Conservation (phyloP, 2,113 vertebrate genomes). For the Semnornis frantzii region DNA sequence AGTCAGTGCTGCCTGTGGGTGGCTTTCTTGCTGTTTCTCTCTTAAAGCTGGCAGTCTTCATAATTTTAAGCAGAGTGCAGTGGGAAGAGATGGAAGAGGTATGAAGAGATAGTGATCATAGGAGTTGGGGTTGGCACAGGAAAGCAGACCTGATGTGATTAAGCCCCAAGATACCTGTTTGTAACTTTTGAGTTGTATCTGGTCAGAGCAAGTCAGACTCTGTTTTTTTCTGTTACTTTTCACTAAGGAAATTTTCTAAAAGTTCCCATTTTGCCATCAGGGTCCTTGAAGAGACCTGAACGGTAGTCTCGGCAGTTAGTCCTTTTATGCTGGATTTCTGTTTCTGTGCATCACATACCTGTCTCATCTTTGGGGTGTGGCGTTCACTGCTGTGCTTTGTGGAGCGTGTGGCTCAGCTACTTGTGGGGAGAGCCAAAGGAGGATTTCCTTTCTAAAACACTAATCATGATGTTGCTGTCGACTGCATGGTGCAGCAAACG, state of each 20-base stretch:
- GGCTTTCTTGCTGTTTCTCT: too few species aligned
- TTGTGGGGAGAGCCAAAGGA: background rate
- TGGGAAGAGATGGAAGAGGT: background rate
- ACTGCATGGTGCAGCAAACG: background rate
- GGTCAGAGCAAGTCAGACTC: background rate
- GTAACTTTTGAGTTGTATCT: background rate
- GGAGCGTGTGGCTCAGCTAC: background rate
- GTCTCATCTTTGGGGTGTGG: background rate
- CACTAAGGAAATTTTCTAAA: background rate
- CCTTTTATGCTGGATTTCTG: background rate
- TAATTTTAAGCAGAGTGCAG: background rate
- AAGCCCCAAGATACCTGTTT: background rate
- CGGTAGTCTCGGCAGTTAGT: background rate
- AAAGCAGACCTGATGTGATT: background rate
- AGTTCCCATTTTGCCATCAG: background rate
- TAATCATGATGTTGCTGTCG: background rate
- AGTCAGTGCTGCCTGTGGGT: constrained; percentile 5
- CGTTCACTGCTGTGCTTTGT: background rate
- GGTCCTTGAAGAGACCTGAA: background rate
- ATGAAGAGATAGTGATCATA: background rate
- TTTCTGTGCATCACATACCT: background rate
- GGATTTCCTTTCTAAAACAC: background rate
- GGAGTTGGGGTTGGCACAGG: background rate
- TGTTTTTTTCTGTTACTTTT: background rate
- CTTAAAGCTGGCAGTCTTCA: background rate